phyloP scores from a whole-genome alignment of 1,140 invertebrate species.

The Magallana gigas region DNA sequence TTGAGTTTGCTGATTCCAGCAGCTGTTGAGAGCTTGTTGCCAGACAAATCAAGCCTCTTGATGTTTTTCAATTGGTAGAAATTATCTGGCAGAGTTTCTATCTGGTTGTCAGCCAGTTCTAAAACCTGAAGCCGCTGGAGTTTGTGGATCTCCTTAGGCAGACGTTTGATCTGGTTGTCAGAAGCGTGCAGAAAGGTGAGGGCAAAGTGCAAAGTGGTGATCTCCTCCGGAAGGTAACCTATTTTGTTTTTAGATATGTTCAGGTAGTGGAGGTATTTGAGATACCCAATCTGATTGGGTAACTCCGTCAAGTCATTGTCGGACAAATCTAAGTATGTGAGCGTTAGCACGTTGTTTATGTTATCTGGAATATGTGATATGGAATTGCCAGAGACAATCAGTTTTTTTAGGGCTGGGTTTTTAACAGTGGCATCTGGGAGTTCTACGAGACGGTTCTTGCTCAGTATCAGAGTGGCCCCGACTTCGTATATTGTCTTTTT shows the following conservation, averaged over 20 bases:
- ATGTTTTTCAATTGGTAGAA: slow-evolving; percentile 70
- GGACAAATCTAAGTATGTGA: slow-evolving; percentile 71
- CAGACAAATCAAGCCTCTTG: slow-evolving; percentile 67
- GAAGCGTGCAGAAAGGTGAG: slow-evolving; percentile 66
- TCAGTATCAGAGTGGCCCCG: slow-evolving; percentile 67
- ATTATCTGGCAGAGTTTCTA: slow-evolving; percentile 66
- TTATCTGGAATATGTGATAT: slow-evolving; percentile 69
- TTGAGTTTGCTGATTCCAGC: slow-evolving; percentile 64
- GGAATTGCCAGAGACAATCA: slow-evolving; percentile 73
- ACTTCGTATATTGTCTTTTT: slow-evolving; percentile 76
- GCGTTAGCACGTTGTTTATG: slow-evolving; percentile 70
- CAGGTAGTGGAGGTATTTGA: slow-evolving; percentile 73
- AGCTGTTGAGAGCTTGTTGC: slow-evolving; percentile 67
- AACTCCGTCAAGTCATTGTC: slow-evolving; percentile 73
- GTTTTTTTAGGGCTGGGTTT: slow-evolving; percentile 65
- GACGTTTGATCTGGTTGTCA: slow-evolving; percentile 66
- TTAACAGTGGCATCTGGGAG: slow-evolving; percentile 73
- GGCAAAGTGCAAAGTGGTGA: slow-evolving; percentile 68
- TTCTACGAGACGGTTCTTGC: slow-evolving; percentile 73
- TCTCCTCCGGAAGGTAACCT: slow-evolving; percentile 69
- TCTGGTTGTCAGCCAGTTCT: slow-evolving; percentile 70
- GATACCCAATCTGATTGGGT: slow-evolving; percentile 67
- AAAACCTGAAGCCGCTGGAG: slow-evolving; percentile 64
- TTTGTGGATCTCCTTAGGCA: slow-evolving; percentile 68
- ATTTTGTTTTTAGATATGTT: slow-evolving; percentile 73